A percentile compares a stretch with the other conserved stretches of the same genome.
phyloP scores from a whole-genome alignment of 2,797 vertebrate species.

The Pseudomugil tenellus region DNA sequence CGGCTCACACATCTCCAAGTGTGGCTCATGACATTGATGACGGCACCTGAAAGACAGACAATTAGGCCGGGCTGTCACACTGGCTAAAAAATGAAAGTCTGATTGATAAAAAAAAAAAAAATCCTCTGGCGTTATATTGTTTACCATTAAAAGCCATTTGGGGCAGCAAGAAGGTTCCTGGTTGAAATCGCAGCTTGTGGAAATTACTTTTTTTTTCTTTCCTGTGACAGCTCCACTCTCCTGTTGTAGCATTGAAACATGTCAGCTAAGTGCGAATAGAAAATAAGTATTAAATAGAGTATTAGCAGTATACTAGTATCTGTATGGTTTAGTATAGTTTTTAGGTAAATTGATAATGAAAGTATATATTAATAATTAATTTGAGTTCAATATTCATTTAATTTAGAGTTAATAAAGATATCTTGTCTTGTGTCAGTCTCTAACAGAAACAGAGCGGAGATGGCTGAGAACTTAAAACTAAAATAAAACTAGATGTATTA shows the following conservation, averaged over 20 bases:
- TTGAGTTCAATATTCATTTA: neutral
- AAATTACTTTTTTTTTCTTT: neutral
- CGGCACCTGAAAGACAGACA: too few relatives aligned
- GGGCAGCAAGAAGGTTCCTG: neutral
- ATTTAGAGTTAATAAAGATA: neutral
- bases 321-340: neutral
- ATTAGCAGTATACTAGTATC: neutral
- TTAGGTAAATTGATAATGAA: neutral
- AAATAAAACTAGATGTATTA: neutral
- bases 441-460: neutral
- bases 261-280: neutral
- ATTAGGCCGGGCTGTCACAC: too few relatives aligned
- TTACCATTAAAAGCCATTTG: neutral
- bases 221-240: neutral
- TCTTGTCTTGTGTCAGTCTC: neutral
- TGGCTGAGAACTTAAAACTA: neutral
- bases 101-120: neutral
- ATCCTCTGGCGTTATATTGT: neutral
- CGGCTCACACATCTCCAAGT: too few relatives aligned
- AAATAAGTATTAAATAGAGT: neutral
- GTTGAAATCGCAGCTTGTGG: neutral
- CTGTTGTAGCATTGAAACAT: neutral
- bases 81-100: neutral
- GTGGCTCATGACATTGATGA: too few relatives aligned
- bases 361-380: neutral